Percentiles rank a stretch among this genome's conserved stretches.
phyloP scores from a whole-genome alignment of 2,888 invertebrate genomes.

The Arrhopalites spinosus region DNA sequence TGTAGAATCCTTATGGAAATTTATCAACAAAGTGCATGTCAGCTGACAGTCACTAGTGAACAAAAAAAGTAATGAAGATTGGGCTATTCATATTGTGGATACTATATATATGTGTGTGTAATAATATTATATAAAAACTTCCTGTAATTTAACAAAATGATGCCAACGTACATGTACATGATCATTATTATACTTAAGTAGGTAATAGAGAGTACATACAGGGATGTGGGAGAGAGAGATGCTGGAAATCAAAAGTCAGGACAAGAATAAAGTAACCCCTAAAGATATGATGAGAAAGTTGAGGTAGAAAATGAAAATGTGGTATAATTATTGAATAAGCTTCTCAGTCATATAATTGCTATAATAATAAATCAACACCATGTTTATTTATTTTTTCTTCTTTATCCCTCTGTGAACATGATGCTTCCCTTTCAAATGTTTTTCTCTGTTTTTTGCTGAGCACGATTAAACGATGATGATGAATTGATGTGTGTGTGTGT shows the following conservation, averaged over 20 bases:
- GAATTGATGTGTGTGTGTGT: neutral
- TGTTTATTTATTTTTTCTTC: constrained; percentile 4
- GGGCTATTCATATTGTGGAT: no score
- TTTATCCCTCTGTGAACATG: neutral
- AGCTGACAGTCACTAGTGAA: no score
- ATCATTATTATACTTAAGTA: neutral
- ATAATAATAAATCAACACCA: constrained; percentile 20
- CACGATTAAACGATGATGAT: neutral
- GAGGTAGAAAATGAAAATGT: neutral
- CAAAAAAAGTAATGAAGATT: no score
- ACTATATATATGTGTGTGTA: no score
- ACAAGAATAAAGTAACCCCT: neutral
- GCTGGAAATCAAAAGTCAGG: neutral
- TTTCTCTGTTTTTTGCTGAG: neutral
- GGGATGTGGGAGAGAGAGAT: neutral
- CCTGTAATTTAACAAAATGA: no score
- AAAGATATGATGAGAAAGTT: neutral
- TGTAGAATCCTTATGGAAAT: no score
- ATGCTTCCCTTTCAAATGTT: neutral
- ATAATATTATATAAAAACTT: no score
- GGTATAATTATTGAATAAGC: neutral
- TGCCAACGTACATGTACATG: neutral
- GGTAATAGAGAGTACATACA: neutral
- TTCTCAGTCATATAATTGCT: neutral
- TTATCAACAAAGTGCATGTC: no score